Base-by-base conservation (phyloP, 2,888 invertebrate genomes). In the Thalpophila matura region DNA sequence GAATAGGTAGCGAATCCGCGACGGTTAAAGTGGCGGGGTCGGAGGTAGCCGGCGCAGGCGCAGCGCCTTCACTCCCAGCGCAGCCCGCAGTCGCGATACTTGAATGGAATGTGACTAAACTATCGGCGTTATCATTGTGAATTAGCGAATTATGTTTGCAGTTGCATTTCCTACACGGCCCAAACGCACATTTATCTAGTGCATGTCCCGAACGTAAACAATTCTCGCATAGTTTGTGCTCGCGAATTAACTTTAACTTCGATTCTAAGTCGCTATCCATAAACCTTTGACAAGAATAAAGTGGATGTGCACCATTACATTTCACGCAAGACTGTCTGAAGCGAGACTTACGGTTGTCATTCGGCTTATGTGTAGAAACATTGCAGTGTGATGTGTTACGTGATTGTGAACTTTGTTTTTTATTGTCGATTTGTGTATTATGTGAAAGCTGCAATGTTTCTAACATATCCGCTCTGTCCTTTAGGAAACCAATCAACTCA, bases 131-230 rank as follows among this genome's bases (percentile, higher is more conserved):
- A 10, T 14, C 31, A 50, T 50, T 26, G 27, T 24, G 43, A 12
- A 54, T 29, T 27, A 61, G 22, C 7, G 38, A 54, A 9, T 66
- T 66, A 45, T 60, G 60, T 33, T 61, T 66, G n/a, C 35, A 22
- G 7, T 45, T 31, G 29, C 53, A 66, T 35, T 45, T 33, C 18
- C 33, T 56, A 26, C 66, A 66, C 0, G 66, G 53, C 9, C 60
- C 53, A 31, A 43, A 66, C 1, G 10, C 5, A 45, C 66, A 61
- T 0, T 29, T 22, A 31, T 16, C 26, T 1, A 46, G 4, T 1
- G 16, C 6, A 26, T 61, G 57, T 10, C 46, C 58, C 0, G 29
- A 29, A 29, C 29, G n/a, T n/a, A n/a, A n/a, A n/a, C n/a, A n/a
- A n/a, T n/a, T n/a, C n/a, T n/a, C n/a, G n/a, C n/a, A n/a, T 3